phyloP scores from a whole-genome alignment of 2,888 invertebrate genomes.

The Cancer borealis region DNA sequence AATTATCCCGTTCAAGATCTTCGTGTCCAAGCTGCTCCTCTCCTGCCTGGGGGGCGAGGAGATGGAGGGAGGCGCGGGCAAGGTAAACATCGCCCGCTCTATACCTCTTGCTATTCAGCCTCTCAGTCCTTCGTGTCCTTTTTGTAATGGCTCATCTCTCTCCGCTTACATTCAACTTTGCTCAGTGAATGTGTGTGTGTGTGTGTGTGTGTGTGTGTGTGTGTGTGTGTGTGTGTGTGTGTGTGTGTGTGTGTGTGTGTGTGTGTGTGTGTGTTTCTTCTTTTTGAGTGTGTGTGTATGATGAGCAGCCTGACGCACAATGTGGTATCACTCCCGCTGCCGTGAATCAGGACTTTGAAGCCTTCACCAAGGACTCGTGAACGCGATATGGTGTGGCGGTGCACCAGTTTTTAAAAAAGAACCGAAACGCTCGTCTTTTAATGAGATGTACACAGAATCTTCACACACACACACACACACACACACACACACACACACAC shows the following conservation, averaged over 20 bases:
- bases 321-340: not conserved
- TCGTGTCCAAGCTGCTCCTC: constrained; percentile 68
- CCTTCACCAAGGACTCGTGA: not conserved
- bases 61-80: constrained; percentile 60
- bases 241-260: constrained; percentile 38
- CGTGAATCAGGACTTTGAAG: not conserved
- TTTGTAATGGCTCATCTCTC: not conserved
- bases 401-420: not conserved
- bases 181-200: constrained; percentile 6
- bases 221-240: constrained; percentile 53
- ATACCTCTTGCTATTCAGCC: not conserved
- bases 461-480: constrained; percentile 15
- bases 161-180: not conserved
- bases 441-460: not conserved
- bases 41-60: constrained; percentile 69
- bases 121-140: not conserved
- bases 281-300: constrained; percentile 29
- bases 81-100: not conserved
- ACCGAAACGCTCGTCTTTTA: not conserved
- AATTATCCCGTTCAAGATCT: constrained; percentile 63
- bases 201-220: constrained; percentile 54
- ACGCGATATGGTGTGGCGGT: not conserved
- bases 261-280: constrained; percentile 5
- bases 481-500: constrained; percentile 26
- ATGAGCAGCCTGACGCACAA: not conserved